phyloP scores from a whole-genome alignment of 2,888 invertebrate genomes.

The Therioaphis trifolii region DNA sequence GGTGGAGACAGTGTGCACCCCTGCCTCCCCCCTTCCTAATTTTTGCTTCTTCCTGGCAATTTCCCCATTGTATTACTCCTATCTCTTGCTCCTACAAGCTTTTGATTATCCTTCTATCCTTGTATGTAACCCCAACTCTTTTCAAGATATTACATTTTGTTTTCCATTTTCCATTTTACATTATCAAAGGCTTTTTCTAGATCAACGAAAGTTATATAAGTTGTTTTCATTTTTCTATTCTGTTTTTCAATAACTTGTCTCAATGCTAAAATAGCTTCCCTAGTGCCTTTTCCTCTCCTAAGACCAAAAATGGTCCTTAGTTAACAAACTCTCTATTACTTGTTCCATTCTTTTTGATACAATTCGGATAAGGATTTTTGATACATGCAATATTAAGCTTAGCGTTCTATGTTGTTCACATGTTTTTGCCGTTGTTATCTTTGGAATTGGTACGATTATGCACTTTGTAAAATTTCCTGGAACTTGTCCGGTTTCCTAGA shows the following conservation, averaged over 20 bases:
- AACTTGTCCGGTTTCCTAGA: constrained; percentile 45
- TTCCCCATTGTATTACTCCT: constrained; percentile 8
- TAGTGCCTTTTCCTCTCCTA: constrained; percentile 47
- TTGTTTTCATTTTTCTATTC: constrained; percentile 34
- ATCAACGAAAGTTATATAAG: too few relatives aligned
- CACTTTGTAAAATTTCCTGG: constrained; percentile 41
- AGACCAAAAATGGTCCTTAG: too few relatives aligned
- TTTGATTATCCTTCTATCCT: too few relatives aligned
- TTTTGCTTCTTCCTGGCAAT: constrained; percentile 2
- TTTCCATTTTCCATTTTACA: too few relatives aligned
- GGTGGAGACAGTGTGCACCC: constrained; percentile 2
- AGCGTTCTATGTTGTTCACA: constrained; percentile 46
- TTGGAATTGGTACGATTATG: constrained; percentile 27
- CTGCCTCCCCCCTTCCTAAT: neutral
- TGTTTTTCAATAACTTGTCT: constrained; percentile 39
- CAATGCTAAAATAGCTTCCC: constrained; percentile 52
- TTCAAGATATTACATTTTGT: neutral
- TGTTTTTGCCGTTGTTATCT: constrained; percentile 29
- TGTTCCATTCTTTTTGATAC: constrained; percentile 20
- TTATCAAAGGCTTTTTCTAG: too few relatives aligned
- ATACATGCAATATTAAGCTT: constrained; percentile 44
- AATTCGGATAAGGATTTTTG: constrained; percentile 51
- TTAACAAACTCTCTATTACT: too few relatives aligned
- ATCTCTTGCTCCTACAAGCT: neutral
- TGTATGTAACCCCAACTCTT: constrained; percentile 4